Evolutionary conservation across 2,888 invertebrate species (phyloP).

Genomic region (Mimachlamys varia): DNA sequence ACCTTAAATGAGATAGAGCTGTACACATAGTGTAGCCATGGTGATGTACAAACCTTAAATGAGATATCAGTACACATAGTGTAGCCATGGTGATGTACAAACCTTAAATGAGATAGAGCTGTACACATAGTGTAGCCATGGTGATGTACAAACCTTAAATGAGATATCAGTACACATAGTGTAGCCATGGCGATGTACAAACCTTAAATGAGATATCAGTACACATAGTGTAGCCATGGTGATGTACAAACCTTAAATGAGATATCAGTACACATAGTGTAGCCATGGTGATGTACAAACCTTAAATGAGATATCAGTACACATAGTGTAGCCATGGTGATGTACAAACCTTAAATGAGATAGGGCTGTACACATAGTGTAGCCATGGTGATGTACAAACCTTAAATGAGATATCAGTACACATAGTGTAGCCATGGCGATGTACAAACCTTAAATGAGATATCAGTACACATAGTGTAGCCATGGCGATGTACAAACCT

Average conservation of each 20-base stretch:
- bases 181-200: neutral
- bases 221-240: neutral
- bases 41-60: slow-evolving; percentile 85
- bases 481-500: slow-evolving; percentile 85
- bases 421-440: neutral
- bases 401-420: slow-evolving; percentile 77
- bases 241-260: slow-evolving; percentile 87
- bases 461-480: slow-evolving; percentile 97
- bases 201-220: slow-evolving; percentile 81
- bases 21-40: neutral
- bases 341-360: slow-evolving; percentile 80
- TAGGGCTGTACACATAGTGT: neutral
- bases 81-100: slow-evolving; percentile 88
- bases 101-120: neutral
- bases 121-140: neutral
- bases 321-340: neutral
- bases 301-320: neutral
- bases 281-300: slow-evolving; percentile 87
- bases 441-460: slow-evolving; percentile 88
- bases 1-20: slow-evolving; percentile 81
- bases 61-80: slow-evolving; percentile 97
- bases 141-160: slow-evolving; percentile 80
- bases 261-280: slow-evolving; percentile 97
- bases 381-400: slow-evolving; percentile 72
- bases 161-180: neutral